Percentiles rank a stretch among this genome's conserved stretches.
Conservation (phyloP, 2,888 invertebrate species). For the Branchellion lobata region DNA sequence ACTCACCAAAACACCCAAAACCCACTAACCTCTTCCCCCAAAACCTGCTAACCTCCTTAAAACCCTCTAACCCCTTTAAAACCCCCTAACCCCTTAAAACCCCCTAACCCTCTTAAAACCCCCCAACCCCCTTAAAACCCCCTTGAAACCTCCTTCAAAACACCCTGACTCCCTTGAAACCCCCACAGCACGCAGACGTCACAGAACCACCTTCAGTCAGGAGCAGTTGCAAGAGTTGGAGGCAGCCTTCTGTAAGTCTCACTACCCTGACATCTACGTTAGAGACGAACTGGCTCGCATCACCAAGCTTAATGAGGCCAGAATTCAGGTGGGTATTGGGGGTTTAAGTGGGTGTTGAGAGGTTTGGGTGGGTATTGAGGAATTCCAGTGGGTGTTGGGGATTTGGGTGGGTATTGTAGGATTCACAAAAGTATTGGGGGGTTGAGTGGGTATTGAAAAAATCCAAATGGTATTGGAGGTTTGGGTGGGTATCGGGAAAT, state of each 20-base stretch:
- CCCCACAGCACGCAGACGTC: conserved; percentile 87
- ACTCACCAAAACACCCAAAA: not conserved
- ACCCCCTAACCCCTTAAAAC: conserved; percentile 66
- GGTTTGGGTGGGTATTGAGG: not conserved
- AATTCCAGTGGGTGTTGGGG: not conserved
- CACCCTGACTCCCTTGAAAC: not conserved
- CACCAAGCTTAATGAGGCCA: conserved; percentile 97
- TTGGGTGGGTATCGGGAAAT: not conserved
- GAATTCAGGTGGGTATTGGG: conserved; percentile 82
- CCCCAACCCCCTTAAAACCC: conserved; percentile 81
- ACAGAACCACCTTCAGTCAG: conserved; percentile 96
- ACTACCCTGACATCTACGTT: conserved; percentile 99
- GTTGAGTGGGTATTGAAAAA: not conserved
- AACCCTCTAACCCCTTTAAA: not conserved
- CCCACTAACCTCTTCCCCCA: not conserved
- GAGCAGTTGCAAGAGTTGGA: conserved; percentile 87
- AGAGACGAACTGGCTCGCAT: conserved; percentile 96
- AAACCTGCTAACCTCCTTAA: not conserved
- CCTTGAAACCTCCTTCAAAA: too few species aligned
- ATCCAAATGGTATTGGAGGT: not conserved
- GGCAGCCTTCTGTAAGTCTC: conserved; percentile 96
- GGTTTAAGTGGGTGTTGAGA: not conserved
- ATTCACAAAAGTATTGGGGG: too few species aligned
- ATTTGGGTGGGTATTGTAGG: not conserved
- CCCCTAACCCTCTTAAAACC: conserved; percentile 81